These are phyloP conservation scores for Alauda arvensis DNA, from an alignment of 2,797 vertebrate genomes.

Conservation along the genomic window DNA sequence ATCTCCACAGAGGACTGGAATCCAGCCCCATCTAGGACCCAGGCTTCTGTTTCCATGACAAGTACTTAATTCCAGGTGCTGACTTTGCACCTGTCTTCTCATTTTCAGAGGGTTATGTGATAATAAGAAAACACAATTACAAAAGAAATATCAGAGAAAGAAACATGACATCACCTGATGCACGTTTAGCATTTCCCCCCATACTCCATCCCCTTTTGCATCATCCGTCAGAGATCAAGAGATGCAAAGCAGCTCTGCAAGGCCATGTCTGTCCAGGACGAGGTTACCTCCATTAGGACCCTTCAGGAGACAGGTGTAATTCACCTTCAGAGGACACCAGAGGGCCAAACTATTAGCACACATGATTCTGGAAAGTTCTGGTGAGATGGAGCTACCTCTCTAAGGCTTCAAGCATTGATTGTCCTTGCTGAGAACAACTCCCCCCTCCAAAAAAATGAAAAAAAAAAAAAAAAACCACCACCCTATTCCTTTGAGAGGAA, in stretches of 20 bases:
- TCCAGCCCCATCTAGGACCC: not conserved
- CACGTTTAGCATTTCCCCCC: not conserved
- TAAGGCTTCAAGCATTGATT: not conserved
- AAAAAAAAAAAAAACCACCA: too few species aligned
- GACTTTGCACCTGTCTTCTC: not conserved
- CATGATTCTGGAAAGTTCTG: not conserved
- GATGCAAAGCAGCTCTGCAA: not conserved
- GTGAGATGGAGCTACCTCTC: not conserved
- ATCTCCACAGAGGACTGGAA: not conserved
- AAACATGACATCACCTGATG: not conserved
- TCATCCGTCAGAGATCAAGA: not conserved
- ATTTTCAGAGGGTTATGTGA: not conserved
- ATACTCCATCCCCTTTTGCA: not conserved
- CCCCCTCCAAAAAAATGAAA: accelerated
- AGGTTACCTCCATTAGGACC: not conserved
- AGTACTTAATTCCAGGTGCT: not conserved
- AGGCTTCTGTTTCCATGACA: not conserved
- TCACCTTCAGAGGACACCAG: not conserved
- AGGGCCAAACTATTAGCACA: not conserved
- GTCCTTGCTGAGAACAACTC: accelerated
- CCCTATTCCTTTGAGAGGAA: not conserved
- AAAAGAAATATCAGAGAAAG: not conserved
- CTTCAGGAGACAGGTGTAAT: not conserved
- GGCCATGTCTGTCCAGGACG: not conserved
- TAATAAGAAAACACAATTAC: not conserved